Evolutionary conservation across 2,797 vertebrate genomes (phyloP), one percentile per base, ranked within the genome.

Genomic region (Takifugu ocellatus): DNA sequence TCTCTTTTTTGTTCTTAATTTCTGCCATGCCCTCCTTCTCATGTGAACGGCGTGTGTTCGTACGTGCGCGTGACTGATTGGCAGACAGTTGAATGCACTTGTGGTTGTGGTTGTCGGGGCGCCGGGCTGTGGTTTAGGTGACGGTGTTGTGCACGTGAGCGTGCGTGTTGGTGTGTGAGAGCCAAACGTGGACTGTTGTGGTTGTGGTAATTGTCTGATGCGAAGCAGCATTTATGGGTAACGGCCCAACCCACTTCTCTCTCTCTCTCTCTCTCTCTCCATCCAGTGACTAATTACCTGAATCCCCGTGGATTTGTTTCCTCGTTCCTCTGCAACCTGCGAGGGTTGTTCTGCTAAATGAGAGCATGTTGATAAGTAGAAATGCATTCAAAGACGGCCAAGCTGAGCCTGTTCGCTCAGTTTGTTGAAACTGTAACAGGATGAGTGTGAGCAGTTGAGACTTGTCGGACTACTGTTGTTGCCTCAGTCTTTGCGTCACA

Each of bases 231-330:
- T 86, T 82, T 84, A 79, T 82, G 78, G 78, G 67, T 75, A 83
- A 73, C 71, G 64, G 70, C 71, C 59, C 76, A 73, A 49, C 73
- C 72, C 68, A 42, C 74, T 65, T 43, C 29, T 24, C 36, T 6
- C 29, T 50, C 25, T 50, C 39, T 50, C n/a, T 42, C 29, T 29
- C 42, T 46, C 66, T 56, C 45, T 63, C 66, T 69, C 68, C 55
- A 77, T 75, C 77, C 79, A 74, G 70, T 84, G 72, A 82, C 85
- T 89, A 86, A 86, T 85, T 87, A 87, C 80, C 83, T 84, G 75
- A 74, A 69, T 82, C 83, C 82, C 84, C 56, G 62, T 66, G 78
- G 87, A 84, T 85, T 67, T 78, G 77, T 84, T 83, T 82, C 68
- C 82, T 80, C 66, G 80, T 83, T 78, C 72, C 70, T 64, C 74